phyloP scores from a whole-genome alignment of 2,888 invertebrate species.

The Dugesia japonica region DNA sequence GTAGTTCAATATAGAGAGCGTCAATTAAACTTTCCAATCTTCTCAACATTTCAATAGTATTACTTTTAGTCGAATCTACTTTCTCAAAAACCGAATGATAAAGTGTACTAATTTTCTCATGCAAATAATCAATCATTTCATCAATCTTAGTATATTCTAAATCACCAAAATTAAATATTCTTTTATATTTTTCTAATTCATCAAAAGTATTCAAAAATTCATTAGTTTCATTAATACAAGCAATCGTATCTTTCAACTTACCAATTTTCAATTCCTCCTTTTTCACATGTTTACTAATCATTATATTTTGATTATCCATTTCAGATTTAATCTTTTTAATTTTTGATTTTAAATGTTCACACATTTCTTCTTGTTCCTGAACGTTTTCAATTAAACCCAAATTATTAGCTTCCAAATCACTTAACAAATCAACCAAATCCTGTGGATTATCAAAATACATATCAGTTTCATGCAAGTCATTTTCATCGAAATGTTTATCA shows the following conservation, averaged over 20 bases:
- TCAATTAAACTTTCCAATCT: neutral
- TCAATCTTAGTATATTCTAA: neutral
- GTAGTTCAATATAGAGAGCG: neutral
- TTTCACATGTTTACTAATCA: neutral
- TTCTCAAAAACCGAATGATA: constrained; percentile 15
- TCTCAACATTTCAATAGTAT: neutral
- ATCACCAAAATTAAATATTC: neutral
- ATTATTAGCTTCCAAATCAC: neutral
- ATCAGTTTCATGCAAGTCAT: constrained; percentile 8
- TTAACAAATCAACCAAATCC: neutral
- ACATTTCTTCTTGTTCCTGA: constrained; percentile 7
- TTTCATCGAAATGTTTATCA: neutral
- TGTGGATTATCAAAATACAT: neutral
- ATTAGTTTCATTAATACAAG: neutral
- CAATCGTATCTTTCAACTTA: neutral
- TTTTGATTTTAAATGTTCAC: neutral
- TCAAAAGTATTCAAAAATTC: neutral
- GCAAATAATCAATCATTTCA: neutral
- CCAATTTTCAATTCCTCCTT: neutral
- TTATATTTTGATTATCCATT: neutral
- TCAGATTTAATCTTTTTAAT: neutral
- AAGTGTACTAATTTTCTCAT: neutral
- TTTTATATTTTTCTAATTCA: constrained; percentile 7
- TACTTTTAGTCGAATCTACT: constrained; percentile 1
- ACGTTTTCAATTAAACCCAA: constrained; percentile 1